A percentile compares a stretch with the other conserved stretches of the same genome.
Evolutionary conservation across 2,797 vertebrate species (phyloP).

Genomic region (Melanotaenia maccullochi): DNA sequence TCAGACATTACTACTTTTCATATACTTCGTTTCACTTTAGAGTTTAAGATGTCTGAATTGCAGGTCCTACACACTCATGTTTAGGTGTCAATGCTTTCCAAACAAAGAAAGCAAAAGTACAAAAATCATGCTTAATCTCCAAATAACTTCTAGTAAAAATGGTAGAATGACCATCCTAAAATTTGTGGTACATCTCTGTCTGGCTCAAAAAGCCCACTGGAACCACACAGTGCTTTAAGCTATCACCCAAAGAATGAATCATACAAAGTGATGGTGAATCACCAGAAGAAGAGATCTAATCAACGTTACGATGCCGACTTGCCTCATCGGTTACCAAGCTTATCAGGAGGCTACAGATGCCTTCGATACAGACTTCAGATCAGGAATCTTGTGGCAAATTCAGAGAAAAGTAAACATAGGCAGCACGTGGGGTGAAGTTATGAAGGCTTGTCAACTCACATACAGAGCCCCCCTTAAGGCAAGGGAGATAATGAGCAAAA

Average conservation of each 20-base stretch:
- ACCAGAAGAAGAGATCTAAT: conserved; percentile 59
- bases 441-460: conserved; percentile 17
- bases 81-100: no score
- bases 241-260: conserved; percentile 63
- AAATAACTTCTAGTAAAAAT: conserved; percentile 27
- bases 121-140: neutral
- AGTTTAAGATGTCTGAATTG: no score
- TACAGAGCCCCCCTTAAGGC: conserved; percentile 21
- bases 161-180: conserved; percentile 38
- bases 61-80: no score
- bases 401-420: neutral
- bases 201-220: conserved; percentile 45
- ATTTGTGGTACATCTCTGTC: conserved; percentile 55
- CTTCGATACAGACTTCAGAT: conserved; percentile 41
- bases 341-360: conserved; percentile 56
- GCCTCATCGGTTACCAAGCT: conserved; percentile 54
- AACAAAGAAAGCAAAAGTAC: conserved; percentile 1
- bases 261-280: conserved; percentile 66
- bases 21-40: no score
- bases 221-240: conserved; percentile 55
- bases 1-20: no score
- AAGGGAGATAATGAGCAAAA: conserved; percentile 24
- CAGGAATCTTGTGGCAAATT: conserved; percentile 23
- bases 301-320: conserved; percentile 53
- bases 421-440: neutral